These are phyloP conservation scores for Eciton burchellii DNA, from an alignment of 1,140 invertebrate species.

Conservation along the genomic window DNA sequence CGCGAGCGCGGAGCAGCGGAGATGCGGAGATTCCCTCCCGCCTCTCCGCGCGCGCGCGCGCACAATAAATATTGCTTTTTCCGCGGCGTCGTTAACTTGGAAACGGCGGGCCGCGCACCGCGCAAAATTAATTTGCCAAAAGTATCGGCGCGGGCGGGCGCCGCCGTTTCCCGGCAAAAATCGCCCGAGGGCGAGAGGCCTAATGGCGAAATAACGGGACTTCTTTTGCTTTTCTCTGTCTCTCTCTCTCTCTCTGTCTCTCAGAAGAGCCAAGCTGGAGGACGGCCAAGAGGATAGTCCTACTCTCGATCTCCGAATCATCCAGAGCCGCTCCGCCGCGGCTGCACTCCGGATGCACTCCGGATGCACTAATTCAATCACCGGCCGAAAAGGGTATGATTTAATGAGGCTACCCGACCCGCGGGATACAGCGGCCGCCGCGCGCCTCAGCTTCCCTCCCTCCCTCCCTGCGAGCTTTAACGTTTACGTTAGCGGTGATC, in stretches of 20 bases:
- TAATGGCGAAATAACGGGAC: slow-evolving; percentile 77
- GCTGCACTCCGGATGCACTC: neutral
- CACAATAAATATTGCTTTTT: slow-evolving; percentile 78
- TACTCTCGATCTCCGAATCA: slow-evolving; percentile 57
- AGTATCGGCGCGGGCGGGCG: slow-evolving; percentile 68
- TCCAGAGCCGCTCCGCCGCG: too few relatives aligned
- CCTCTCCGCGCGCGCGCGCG: too few relatives aligned
- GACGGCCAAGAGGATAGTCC: slow-evolving; percentile 68
- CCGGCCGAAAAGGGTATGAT: neutral
- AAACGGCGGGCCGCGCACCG: slow-evolving; percentile 66
- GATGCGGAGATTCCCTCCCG: too few relatives aligned
- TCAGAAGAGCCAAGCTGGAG: slow-evolving; percentile 68
- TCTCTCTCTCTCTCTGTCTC: too few relatives aligned
- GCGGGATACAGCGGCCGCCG: neutral
- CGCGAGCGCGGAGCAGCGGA: too few relatives aligned
- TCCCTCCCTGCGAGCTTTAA: neutral
- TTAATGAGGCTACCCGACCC: slow-evolving; percentile 8
- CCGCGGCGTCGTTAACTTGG: slow-evolving; percentile 76
- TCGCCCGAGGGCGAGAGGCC: slow-evolving; percentile 64
- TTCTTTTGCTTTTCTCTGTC: too few relatives aligned
- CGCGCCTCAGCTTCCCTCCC: neutral
- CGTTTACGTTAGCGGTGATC: too few relatives aligned
- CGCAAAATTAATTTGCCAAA: slow-evolving; percentile 78
- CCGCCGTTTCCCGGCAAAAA: slow-evolving; percentile 59
- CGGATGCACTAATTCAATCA: slow-evolving; percentile 31